Evolutionary conservation across 2,888 invertebrate species (phyloP).

Genomic region (Alviniconcha strummeri): DNA sequence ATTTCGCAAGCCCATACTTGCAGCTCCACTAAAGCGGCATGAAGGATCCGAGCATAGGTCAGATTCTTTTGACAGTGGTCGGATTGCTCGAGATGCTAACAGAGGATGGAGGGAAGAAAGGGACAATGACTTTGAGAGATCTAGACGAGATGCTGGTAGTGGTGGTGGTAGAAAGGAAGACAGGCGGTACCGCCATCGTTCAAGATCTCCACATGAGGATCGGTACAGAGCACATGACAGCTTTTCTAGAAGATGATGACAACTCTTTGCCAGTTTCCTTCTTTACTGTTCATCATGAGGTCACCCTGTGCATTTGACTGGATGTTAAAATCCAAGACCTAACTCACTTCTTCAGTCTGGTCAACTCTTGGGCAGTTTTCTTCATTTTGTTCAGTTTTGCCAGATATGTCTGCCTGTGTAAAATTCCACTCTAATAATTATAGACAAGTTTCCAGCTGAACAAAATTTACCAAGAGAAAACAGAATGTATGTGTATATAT

Average conservation of each 20-base stretch:
- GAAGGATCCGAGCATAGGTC: conserved; percentile 8
- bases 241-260: neutral
- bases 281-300: no score
- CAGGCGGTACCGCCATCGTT: conserved; percentile 19
- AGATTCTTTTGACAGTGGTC: neutral
- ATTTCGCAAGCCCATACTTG: conserved; percentile 76
- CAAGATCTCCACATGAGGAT: conserved; percentile 14
- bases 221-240: neutral
- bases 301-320: no score
- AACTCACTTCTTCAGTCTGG: no score
- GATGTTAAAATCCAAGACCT: no score
- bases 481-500: no score
- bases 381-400: no score
- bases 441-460: no score
- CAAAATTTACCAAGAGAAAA: no score
- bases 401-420: no score
- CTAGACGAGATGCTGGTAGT: neutral
- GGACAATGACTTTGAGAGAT: neutral
- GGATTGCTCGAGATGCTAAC: neutral
- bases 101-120: conserved; percentile 1
- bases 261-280: no score
- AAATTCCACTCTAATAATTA: no score
- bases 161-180: neutral
- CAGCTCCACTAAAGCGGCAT: neutral
- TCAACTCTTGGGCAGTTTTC: no score